phyloP scores from a whole-genome alignment of 2,113 vertebrate species.

The Ceyx margarethae region DNA sequence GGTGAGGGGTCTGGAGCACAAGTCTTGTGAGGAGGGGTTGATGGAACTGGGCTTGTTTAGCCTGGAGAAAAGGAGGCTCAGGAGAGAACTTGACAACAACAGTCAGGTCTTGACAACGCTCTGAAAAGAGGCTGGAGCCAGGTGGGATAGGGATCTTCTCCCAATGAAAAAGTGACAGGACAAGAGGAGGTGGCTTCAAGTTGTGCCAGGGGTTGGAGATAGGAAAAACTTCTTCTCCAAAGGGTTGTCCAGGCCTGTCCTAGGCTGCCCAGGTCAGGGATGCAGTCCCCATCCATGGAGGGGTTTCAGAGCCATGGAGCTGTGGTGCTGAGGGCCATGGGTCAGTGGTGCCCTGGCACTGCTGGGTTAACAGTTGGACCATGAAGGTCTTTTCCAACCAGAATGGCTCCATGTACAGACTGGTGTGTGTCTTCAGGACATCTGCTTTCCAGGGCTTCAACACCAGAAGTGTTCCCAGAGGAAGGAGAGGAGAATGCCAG shows the following conservation, averaged over 20 bases:
- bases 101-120: not conserved
- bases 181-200: not conserved
- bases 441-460: not conserved
- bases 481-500: not conserved
- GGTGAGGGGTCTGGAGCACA: not conserved
- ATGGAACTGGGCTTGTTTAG: not conserved
- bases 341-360: not conserved
- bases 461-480: fast-evolving
- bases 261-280: not conserved
- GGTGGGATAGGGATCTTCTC: not conserved
- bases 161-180: not conserved
- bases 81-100: not conserved
- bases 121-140: not conserved
- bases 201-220: not conserved
- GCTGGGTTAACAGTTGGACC: not conserved
- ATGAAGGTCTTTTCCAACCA: not conserved
- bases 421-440: not conserved
- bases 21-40: not conserved
- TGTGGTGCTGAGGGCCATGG: not conserved
- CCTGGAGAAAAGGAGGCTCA: not conserved
- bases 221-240: not conserved
- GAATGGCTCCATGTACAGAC: not conserved
- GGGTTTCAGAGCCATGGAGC: not conserved
- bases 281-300: not conserved
- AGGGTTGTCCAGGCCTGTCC: not conserved